Evolutionary conservation across 2,888 invertebrate species (phyloP).

Genomic region (Ptilodon capucinus): DNA sequence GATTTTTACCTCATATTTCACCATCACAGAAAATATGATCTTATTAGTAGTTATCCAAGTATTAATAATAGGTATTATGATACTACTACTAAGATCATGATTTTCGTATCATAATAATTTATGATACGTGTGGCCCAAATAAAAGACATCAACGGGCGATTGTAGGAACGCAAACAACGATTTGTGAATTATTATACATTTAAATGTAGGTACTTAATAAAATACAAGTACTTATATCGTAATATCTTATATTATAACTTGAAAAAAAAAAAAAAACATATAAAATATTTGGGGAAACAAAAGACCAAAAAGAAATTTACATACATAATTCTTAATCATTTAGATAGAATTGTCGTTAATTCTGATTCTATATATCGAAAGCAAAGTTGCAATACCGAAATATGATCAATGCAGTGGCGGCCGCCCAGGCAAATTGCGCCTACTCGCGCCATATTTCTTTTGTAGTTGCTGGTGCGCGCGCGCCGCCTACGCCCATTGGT

Average conservation of each 20-base stretch:
- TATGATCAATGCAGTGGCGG: constrained; percentile 65
- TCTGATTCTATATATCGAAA: constrained; percentile 66
- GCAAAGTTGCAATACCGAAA: constrained; percentile 65
- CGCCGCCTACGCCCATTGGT: constrained; percentile 63
- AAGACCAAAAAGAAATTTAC: neutral
- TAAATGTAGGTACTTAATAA: too few species aligned
- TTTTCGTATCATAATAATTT: too few species aligned
- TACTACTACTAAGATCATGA: too few species aligned
- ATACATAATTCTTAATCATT: neutral
- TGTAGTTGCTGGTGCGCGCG: constrained; percentile 39
- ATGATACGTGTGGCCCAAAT: neutral
- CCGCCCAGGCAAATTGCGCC: constrained; percentile 72
- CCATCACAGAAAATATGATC: too few species aligned
- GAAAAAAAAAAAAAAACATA: too few species aligned
- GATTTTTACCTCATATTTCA: too few species aligned
- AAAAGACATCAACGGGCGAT: constrained; percentile 52
- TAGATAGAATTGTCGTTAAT: constrained; percentile 1
- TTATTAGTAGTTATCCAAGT: too few species aligned
- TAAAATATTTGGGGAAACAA: too few species aligned
- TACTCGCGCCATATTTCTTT: constrained; percentile 59
- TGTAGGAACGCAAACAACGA: neutral
- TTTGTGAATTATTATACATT: too few species aligned
- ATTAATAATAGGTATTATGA: too few species aligned
- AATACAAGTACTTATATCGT: too few species aligned
- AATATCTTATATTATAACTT: too few species aligned